Base-by-base conservation (phyloP, 2,888 invertebrate species). In the Congeria kusceri region DNA sequence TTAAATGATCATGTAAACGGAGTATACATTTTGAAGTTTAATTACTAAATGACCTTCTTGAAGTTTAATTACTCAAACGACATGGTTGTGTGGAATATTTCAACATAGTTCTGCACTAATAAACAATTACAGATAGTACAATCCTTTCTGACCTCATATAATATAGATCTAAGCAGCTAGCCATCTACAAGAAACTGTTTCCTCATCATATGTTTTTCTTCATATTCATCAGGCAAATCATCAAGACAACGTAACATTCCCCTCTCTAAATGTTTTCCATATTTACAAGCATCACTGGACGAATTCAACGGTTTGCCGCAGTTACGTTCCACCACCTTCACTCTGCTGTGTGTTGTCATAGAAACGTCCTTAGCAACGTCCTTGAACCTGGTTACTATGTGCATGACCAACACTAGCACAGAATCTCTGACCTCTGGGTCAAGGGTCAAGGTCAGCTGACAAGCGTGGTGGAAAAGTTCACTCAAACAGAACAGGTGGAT, bases 381-480 rank as follows among this genome's bases (percentile, higher is more conserved):
- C 67, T 70, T 79, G 68, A 71, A 77, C 69, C 66, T 58, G 47
- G 77, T 74, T 18, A 77, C 58, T 23, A 77, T 61, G 44, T 81
- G 77, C 5, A 81, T 58, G 18, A 81, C 63, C 28, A 81, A 65
- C 7, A 81, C 77, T 3, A 77, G 63, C 25, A 57, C 44, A 15
- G 61, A 29, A 28, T 77, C 73, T 47, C 49, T 66, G 39, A 47
- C 23, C n/a, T 66, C 62, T 25, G 46, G 25, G 1, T 63, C 56
- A 11, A 81, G 71, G 20, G 39, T 28, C 20, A 66, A 15, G 11
- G 67, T 63, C 3, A 81, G 25, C 29, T 70, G 57, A 73, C 77
- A 70, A 3, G 74, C 77, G 67, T 81, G 80, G 27, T 74, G 74
- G 56, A 81, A 81, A 20, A 81, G 13, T 69, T 81, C 74, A 53